These are phyloP conservation scores for Brachionus rubens DNA, from an alignment of 1,140 invertebrate species.

Conservation along the genomic window DNA sequence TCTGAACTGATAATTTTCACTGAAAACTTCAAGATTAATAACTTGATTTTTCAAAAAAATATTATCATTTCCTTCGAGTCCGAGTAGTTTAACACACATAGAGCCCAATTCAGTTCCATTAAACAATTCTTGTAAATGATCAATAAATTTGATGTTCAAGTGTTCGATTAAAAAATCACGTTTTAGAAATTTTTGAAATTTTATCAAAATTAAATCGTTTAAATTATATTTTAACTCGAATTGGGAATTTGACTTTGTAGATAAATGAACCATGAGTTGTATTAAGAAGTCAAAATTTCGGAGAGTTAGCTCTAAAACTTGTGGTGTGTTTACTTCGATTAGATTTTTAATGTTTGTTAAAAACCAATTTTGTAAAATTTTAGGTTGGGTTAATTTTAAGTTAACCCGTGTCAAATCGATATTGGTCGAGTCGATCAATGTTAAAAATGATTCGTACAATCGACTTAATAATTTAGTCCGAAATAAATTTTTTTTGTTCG, in stretches of 20 bases:
- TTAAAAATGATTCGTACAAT: conserved; percentile 15
- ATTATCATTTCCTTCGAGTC: neutral
- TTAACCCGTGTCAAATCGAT: neutral
- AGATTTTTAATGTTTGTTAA: neutral
- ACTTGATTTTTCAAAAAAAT: neutral
- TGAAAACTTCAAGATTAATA: neutral
- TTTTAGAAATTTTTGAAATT: neutral
- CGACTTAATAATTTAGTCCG: neutral
- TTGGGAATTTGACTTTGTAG: neutral
- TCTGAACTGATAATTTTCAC: conserved; percentile 17
- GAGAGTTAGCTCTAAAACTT: neutral
- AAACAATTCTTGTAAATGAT: neutral
- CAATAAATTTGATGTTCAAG: conserved; percentile 3
- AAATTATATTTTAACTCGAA: conserved; percentile 23
- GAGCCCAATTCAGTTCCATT: neutral
- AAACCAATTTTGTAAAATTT: neutral
- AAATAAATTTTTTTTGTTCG: conserved; percentile 23
- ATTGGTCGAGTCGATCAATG: neutral
- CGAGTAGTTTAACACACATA: neutral
- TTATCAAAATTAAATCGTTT: conserved; percentile 4
- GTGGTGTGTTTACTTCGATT: neutral
- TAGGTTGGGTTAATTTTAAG: neutral
- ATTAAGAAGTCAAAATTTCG: neutral
- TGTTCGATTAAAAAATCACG: neutral
- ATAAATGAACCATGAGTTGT: neutral